Evolutionary conservation across 1,140 invertebrate genomes (phyloP).

Genomic region (Ladona fulva): DNA sequence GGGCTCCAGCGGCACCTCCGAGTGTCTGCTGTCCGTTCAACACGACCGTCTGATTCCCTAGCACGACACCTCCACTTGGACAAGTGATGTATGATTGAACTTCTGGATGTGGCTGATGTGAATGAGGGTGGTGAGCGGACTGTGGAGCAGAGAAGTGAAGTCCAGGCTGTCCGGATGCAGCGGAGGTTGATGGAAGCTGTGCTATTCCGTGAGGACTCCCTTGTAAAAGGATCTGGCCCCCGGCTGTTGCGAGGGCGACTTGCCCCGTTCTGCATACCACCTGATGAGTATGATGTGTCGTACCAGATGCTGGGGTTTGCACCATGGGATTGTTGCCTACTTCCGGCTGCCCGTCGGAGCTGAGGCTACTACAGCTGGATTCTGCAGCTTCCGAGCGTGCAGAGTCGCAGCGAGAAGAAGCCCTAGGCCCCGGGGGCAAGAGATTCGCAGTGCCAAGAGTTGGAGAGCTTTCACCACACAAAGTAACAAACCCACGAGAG

Average conservation of each 20-base stretch:
- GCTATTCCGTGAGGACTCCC: background rate
- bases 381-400: slow-evolving; percentile 38
- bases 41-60: background rate
- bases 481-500: slow-evolving; percentile 3
- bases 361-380: slow-evolving; percentile 39
- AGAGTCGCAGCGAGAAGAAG: slow-evolving; percentile 34
- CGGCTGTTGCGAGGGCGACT: background rate
- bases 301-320: background rate
- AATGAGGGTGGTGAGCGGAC: background rate
- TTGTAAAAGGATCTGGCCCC: background rate
- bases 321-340: background rate
- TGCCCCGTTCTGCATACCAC: background rate
- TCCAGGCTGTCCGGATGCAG: background rate
- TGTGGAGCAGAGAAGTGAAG: background rate
- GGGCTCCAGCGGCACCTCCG: background rate
- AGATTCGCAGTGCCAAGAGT: background rate
- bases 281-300: background rate
- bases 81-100: background rate
- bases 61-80: background rate
- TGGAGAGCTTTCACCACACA: slow-evolving; percentile 9
- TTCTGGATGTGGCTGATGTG: background rate
- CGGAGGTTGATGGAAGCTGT: background rate
- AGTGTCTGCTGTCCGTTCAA: background rate
- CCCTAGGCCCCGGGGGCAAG: slow-evolving; percentile 14
- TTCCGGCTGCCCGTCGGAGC: slow-evolving; percentile 34